Base-by-base conservation (phyloP, 2,888 invertebrate genomes). In the Ellobium chinense region DNA sequence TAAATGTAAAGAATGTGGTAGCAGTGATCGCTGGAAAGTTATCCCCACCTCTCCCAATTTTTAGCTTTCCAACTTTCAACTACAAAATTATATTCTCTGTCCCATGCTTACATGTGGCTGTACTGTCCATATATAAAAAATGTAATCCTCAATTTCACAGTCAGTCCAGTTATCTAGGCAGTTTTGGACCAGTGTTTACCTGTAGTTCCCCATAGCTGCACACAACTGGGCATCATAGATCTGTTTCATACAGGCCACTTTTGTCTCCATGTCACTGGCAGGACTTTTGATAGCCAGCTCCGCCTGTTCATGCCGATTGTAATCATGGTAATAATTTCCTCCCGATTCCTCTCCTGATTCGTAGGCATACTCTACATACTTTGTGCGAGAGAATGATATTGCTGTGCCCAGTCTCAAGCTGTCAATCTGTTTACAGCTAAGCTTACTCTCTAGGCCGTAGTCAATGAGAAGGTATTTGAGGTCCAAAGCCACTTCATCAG, bases 171-270 rank as follows among this genome's bases (percentile, higher is more conserved):
- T 18, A 46, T 46, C 46, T 58, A 58, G 4, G 24, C 12, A 4
- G 58, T n/a, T 24, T n/a, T n/a, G 5, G 24, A 4, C 24, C 14
- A 31, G 3, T 18, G n/a, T 2, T 24, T 68, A 80, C 68, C 85
- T 85, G 80, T 90, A 90, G 78, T 89, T 90, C 4, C 87, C 88
- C 88, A 89, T 88, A 12, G 84, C 76, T 4, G 82, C 81, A 82
- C 90, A 91, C 46, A 87, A 82, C 1, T 88, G 86, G 1, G 84
- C 81, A 82, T 89, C 87, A 76, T 90, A 89, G 31, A 88, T 83
- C 72, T 82, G 78, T 82, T 91, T 88, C 88, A 91, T 88, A 78
- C 90, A 91, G 37, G 84, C 85, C 12, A 90, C 85, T 78, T 89
- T 91, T 1, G 86, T 85, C 34, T 87, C 81, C 7, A 84, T 78